Conservation (phyloP, 2,797 vertebrate genomes). For the Paguma larvata region DNA sequence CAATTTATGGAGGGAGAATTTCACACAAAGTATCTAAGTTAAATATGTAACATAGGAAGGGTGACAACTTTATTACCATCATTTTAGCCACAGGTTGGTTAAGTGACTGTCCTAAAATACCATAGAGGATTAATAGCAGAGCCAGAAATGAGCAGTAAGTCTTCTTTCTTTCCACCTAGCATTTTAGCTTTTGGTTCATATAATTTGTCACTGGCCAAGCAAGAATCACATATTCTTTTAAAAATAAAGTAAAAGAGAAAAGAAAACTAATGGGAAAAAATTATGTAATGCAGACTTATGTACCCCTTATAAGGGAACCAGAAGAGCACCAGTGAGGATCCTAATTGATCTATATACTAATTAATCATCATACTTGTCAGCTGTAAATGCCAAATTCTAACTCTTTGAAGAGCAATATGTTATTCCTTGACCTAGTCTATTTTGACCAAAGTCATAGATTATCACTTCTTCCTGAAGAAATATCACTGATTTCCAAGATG, state of each 20-base stretch:
- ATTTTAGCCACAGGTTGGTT: not conserved
- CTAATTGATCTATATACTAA: conserved; percentile 21
- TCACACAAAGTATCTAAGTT: not conserved
- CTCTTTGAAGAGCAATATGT: not conserved
- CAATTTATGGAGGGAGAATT: conserved; percentile 3
- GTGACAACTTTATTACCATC: conserved; percentile 6
- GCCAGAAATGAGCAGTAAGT: not conserved
- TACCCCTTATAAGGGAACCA: not conserved
- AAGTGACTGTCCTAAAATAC: conserved; percentile 4
- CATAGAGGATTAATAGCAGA: not conserved
- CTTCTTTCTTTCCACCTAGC: not conserved
- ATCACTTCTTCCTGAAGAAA: not conserved
- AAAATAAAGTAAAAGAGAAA: not conserved
- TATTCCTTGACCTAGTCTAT: not conserved
- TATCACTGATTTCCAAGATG: not conserved
- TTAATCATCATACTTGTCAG: conserved; percentile 7
- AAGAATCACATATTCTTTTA: not conserved
- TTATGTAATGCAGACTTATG: not conserved
- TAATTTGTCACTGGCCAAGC: conserved; percentile 8
- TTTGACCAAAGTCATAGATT: conserved; percentile 20
- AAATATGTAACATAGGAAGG: not conserved
- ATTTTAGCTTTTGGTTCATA: not conserved
- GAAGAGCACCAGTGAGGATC: not conserved
- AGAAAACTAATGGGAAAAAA: not conserved
- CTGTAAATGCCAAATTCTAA: not conserved